phyloP scores from a whole-genome alignment of 2,888 invertebrate species.

The Phengaris alcon region DNA sequence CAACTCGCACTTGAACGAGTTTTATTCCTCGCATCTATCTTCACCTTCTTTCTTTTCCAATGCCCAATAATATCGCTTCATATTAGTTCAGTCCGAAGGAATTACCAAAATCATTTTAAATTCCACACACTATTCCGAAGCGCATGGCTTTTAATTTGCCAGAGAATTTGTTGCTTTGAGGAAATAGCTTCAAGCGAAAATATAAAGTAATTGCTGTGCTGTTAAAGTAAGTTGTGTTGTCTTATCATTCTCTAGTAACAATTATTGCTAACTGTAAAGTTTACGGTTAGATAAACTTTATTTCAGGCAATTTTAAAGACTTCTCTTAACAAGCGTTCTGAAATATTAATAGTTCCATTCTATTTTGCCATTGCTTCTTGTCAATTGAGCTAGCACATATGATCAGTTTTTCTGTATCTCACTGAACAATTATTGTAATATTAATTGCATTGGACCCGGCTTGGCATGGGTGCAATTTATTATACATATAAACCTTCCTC shows the following conservation, averaged over 20 bases:
- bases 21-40: background rate
- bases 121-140: background rate
- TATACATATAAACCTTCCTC: no score
- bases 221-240: background rate
- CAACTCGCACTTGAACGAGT: no score
- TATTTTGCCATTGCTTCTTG: no score
- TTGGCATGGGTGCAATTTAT: no score
- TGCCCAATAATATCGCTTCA: background rate
- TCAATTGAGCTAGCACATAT: no score
- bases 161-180: background rate
- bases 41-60: background rate
- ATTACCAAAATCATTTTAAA: background rate
- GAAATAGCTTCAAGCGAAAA: background rate
- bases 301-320: background rate
- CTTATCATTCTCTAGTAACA: background rate
- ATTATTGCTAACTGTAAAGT: background rate
- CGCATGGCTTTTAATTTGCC: background rate
- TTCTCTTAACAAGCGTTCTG: background rate
- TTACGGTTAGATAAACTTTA: background rate
- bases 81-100: background rate
- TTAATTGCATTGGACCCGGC: no score
- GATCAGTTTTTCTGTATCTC: no score
- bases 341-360: background rate
- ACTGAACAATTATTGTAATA: no score
- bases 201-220: background rate